These are phyloP conservation scores for Dendrocincla fuliginosa DNA, from an alignment of 2,797 vertebrate species.

Conservation along the genomic window DNA sequence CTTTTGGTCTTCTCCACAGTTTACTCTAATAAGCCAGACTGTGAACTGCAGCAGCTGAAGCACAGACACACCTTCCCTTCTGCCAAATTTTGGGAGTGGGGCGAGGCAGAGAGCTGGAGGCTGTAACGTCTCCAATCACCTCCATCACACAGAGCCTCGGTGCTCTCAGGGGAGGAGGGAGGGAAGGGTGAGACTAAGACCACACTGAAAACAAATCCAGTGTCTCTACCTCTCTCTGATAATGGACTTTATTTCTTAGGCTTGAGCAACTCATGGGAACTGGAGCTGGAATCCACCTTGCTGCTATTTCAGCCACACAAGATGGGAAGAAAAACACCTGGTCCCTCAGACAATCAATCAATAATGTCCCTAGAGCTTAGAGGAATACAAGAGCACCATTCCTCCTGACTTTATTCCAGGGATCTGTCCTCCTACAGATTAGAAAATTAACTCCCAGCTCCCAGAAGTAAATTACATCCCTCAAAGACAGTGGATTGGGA, in stretches of 20 bases:
- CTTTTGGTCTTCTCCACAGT: not conserved
- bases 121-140: not conserved
- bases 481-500: not conserved
- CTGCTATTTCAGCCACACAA: not conserved
- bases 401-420: not conserved
- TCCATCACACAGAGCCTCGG: accelerated
- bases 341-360: not conserved
- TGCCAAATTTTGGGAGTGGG: not conserved
- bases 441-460: not conserved
- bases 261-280: not conserved
- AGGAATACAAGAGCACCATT: not conserved
- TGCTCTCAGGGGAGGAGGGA: not conserved
- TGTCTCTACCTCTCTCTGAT: not conserved
- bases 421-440: not conserved
- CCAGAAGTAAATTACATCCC: not conserved
- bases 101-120: constrained; percentile 5
- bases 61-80: not conserved
- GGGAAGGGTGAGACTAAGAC: not conserved
- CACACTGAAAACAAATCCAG: not conserved
- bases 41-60: not conserved
- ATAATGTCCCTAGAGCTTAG: not conserved
- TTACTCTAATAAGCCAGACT: not conserved
- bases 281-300: not conserved
- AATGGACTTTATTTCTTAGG: not conserved
- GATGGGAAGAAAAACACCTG: not conserved